These are phyloP conservation scores for Siniperca obscura DNA, from an alignment of 2,797 vertebrate genomes.

Conservation along the genomic window DNA sequence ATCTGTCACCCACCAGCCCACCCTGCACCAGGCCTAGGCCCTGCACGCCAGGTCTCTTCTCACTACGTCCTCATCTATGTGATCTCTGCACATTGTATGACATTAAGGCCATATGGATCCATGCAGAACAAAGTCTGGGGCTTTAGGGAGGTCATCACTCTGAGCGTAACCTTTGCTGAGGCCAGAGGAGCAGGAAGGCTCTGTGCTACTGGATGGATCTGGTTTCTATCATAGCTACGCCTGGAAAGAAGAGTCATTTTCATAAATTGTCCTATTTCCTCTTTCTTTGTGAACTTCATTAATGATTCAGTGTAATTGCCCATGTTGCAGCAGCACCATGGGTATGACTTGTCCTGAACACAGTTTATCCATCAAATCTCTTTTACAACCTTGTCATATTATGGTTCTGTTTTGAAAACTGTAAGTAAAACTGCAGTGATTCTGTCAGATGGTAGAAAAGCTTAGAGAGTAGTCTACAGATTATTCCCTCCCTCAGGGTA, in stretches of 20 bases:
- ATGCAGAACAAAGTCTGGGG: conserved; percentile 47
- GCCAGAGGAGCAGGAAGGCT: conserved; percentile 48
- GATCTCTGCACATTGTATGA: conserved; percentile 52
- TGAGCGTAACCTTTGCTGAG: conserved; percentile 53
- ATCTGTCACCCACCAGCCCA: conserved; percentile 57
- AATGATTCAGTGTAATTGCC: conserved; percentile 64
- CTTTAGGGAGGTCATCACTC: conserved; percentile 58
- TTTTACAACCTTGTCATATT: conserved; percentile 24
- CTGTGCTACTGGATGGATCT: conserved; percentile 70
- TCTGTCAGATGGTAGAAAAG: conserved; percentile 15
- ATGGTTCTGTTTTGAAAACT: conserved; percentile 26
- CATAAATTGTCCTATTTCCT: conserved; percentile 70
- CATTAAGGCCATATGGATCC: conserved; percentile 62
- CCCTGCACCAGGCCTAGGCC: conserved; percentile 29
- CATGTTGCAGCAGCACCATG: conserved; percentile 28
- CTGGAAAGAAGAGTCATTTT: conserved; percentile 63
- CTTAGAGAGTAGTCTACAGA: conserved; percentile 26
- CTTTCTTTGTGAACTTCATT: conserved; percentile 52
- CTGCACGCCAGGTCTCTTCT: conserved; percentile 40
- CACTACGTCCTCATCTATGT: conserved; percentile 34
- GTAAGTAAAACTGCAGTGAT: conserved; percentile 7
- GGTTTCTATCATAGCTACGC: conserved; percentile 69
- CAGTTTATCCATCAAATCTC: conserved; percentile 34
- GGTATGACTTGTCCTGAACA: conserved; percentile 21
- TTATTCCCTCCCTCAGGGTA: conserved; percentile 27